Conservation (phyloP, 1,140 invertebrate species). For the Zaprionus tsacasi region DNA sequence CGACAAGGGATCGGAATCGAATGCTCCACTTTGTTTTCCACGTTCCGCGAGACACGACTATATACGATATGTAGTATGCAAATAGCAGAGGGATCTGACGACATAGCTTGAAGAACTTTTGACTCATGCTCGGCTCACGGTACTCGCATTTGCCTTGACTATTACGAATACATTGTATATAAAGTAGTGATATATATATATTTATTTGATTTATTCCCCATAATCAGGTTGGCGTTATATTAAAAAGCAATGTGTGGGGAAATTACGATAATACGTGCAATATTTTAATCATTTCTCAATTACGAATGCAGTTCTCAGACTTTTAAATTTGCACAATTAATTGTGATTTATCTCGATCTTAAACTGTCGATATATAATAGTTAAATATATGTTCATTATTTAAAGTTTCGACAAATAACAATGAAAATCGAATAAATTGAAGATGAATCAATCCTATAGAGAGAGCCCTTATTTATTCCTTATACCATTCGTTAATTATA, state of each 20-base stretch:
- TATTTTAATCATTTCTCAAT: neutral
- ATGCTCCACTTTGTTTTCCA: constrained; percentile 13
- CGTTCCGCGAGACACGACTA: neutral
- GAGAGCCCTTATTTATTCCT: neutral
- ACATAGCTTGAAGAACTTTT: constrained; percentile 10
- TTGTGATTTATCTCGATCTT: neutral
- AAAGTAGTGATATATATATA: neutral
- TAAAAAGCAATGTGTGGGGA: neutral
- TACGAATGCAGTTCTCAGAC: neutral
- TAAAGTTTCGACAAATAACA: neutral
- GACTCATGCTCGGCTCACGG: constrained; percentile 23
- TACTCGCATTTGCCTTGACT: constrained; percentile 1
- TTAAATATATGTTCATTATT: neutral
- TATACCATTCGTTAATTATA: neutral
- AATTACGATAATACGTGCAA: neutral
- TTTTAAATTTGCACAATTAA: constrained; percentile 1
- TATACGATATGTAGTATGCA: constrained; percentile 18
- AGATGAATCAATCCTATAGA: neutral
- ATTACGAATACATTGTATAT: neutral
- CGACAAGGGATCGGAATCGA: constrained; percentile 16
- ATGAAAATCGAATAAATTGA: neutral
- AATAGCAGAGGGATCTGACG: constrained; percentile 17
- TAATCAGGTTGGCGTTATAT: neutral
- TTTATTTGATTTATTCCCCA: neutral
- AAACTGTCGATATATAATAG: neutral